Percentiles rank a stretch among this genome's conserved stretches.
These are phyloP conservation scores for Deilephila elpenor DNA, from an alignment of 2,888 invertebrate genomes.

Conservation along the genomic window DNA sequence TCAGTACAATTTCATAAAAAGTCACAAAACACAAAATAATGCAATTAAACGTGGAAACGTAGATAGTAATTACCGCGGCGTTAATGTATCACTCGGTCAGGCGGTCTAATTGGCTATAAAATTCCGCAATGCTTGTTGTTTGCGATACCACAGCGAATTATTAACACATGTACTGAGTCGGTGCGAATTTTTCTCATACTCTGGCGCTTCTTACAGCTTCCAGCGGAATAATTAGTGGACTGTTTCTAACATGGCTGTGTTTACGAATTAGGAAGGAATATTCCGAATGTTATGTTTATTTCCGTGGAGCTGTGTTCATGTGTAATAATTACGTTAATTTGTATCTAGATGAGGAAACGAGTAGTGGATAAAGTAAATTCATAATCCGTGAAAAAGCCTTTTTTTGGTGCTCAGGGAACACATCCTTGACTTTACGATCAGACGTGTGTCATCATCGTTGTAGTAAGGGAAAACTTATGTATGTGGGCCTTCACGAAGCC, in stretches of 20 bases:
- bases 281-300: not conserved
- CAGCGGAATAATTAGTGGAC: not conserved
- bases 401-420: no score
- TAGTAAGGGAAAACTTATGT: no score
- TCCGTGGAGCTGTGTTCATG: no score
- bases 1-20: not conserved
- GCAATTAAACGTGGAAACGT: not conserved
- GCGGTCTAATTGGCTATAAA: conserved; percentile 15
- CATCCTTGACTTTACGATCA: no score
- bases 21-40: no score
- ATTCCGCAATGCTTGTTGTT: conserved; percentile 14
- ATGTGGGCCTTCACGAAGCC: no score
- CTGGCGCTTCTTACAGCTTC: not conserved
- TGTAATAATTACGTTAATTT: not conserved
- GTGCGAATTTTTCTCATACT: not conserved
- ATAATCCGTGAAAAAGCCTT: no score
- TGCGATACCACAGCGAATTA: conserved; percentile 8
- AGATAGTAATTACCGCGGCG: conserved; percentile 5
- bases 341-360: not conserved
- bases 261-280: conserved; percentile 10
- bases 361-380: not conserved
- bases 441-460: no score
- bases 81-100: not conserved
- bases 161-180: not conserved
- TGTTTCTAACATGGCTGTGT: not conserved